Percentiles rank a stretch among this genome's conserved stretches.
Conservation (phyloP, 1,140 invertebrate genomes). For the Bradynema listronoti region DNA sequence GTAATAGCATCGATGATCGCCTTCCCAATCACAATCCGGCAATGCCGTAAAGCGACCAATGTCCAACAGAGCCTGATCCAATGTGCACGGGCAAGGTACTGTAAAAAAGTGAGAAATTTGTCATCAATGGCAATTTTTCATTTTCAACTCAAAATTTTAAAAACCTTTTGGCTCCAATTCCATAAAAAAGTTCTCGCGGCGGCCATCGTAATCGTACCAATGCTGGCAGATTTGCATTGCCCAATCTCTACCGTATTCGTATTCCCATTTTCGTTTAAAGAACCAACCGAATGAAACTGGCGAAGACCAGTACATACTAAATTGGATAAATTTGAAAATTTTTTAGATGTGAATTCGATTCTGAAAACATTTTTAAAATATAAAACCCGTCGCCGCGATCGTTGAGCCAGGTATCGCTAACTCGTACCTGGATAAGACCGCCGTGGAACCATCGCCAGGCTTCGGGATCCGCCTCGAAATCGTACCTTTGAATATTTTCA, state of each 20-base stretch:
- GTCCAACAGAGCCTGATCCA: conserved; percentile 68
- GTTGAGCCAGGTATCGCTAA: conserved; percentile 35
- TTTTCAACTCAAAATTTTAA: neutral
- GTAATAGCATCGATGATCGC: conserved; percentile 78
- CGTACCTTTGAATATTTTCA: conserved; percentile 6
- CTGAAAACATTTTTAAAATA: conserved; percentile 58
- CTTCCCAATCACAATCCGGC: conserved; percentile 79
- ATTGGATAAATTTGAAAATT: conserved; percentile 2
- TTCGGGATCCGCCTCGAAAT: conserved; percentile 35
- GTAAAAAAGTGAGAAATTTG: neutral
- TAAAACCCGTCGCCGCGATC: conserved; percentile 71
- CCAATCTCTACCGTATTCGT: conserved; percentile 67
- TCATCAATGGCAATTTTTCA: neutral
- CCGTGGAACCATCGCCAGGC: conserved; percentile 36
- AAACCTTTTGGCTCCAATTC: conserved; percentile 44
- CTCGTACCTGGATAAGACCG: conserved; percentile 35
- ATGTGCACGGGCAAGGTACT: conserved; percentile 78
- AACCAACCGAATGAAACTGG: conserved; percentile 87
- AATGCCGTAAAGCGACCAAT: conserved; percentile 80
- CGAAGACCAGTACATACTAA: conserved; percentile 58
- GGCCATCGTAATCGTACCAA: conserved; percentile 74
- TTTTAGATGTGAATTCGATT: conserved; percentile 65
- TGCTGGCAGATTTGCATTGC: conserved; percentile 72
- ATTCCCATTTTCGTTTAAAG: conserved; percentile 77
- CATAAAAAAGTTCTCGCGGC: conserved; percentile 44